Conservation (phyloP, 1,140 invertebrate species). For the Eufriesea mexicana region DNA sequence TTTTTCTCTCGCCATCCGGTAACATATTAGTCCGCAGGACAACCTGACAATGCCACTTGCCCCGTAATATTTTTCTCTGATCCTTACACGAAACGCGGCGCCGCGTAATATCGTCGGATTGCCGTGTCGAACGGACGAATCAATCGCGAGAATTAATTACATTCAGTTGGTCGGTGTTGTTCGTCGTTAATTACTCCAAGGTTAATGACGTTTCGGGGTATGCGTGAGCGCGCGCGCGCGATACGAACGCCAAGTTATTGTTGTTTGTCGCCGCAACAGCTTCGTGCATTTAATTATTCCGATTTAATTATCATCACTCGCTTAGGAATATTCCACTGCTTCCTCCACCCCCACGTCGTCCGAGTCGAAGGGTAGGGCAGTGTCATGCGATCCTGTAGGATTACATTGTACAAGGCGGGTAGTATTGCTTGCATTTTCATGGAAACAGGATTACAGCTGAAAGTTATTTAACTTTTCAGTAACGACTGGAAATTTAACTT, state of each 20-base stretch:
- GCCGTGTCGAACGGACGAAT: conserved; percentile 14
- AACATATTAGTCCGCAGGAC: neutral
- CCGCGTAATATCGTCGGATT: neutral
- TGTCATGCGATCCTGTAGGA: conserved; percentile 22
- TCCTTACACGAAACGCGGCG: too few relatives aligned
- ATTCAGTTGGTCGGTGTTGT: conserved; percentile 6
- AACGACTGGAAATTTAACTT: conserved; percentile 28
- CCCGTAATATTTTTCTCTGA: neutral
- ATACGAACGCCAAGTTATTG: conserved; percentile 1
- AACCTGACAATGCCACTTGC: neutral
- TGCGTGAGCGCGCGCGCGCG: neutral
- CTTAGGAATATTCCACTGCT: neutral
- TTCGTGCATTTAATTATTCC: conserved; percentile 32
- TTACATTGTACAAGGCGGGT: conserved; percentile 10
- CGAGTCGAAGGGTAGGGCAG: neutral
- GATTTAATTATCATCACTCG: conserved; percentile 43
- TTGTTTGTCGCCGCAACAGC: conserved; percentile 33
- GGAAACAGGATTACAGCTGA: conserved; percentile 34
- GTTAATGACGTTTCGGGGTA: conserved; percentile 5
- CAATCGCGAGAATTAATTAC: conserved; percentile 32
- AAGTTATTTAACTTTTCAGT: conserved; percentile 42
- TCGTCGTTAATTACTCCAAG: conserved; percentile 28
- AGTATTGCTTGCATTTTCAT: conserved; percentile 16
- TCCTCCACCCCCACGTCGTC: neutral
- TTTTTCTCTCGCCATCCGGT: neutral